Evolutionary conservation across 2,797 vertebrate genomes (phyloP).

Genomic region (Platyrinchus mystaceus): DNA sequence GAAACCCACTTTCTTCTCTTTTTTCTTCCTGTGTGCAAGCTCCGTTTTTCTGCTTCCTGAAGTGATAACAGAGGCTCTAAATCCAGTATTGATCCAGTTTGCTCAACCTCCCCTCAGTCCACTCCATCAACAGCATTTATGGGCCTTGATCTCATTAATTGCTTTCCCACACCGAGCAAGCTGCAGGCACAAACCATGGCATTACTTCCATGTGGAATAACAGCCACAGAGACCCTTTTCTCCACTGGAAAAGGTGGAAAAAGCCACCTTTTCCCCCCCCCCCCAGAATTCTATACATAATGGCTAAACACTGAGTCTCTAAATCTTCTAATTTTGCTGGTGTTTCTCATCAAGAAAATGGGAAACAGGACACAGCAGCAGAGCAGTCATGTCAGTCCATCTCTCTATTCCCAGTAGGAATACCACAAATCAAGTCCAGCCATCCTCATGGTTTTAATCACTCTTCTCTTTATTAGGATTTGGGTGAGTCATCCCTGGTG

Average conservation of each 20-base stretch:
- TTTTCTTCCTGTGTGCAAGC: background rate
- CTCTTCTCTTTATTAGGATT: background rate
- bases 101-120: background rate
- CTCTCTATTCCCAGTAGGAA: background rate
- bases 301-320: accelerated
- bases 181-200: background rate
- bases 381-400: accelerated
- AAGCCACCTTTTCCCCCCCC: accelerated
- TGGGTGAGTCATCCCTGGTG: background rate
- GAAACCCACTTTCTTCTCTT: slow-evolving; percentile 37
- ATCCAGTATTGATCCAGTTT: background rate
- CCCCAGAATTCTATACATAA: accelerated
- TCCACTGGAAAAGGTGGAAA: background rate
- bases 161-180: background rate
- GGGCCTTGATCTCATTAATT: background rate
- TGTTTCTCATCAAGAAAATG: background rate
- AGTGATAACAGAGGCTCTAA: background rate
- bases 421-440: background rate
- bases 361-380: background rate
- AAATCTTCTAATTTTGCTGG: background rate
- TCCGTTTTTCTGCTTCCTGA: slow-evolving; percentile 51
- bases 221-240: background rate
- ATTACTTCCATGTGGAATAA: background rate
- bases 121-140: background rate
- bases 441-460: background rate